These are phyloP conservation scores for Calliopsis andreniformis DNA, from an alignment of 1,140 invertebrate species.

Conservation along the genomic window DNA sequence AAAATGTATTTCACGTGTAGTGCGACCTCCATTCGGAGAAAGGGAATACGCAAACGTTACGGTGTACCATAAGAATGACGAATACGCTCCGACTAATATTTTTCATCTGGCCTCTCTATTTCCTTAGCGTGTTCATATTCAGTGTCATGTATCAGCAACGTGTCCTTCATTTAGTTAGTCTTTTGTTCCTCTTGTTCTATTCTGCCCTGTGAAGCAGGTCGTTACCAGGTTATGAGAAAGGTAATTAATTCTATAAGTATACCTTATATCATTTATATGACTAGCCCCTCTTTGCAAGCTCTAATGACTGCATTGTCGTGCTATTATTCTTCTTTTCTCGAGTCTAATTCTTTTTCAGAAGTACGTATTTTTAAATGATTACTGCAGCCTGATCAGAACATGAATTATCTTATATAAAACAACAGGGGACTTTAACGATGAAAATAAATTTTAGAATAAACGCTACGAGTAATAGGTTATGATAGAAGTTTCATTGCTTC, in stretches of 20 bases:
- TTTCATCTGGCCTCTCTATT: not conserved
- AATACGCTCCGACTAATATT: not conserved
- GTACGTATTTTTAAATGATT: not conserved
- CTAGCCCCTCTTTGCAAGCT: too few species aligned
- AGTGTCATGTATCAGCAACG: not conserved
- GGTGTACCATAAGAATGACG: not conserved
- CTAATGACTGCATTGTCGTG: too few species aligned
- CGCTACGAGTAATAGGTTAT: not conserved
- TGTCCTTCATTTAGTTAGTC: not conserved
- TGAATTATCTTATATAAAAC: not conserved
- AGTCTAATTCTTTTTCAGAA: too few species aligned
- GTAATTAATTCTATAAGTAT: too few species aligned
- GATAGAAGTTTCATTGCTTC: not conserved
- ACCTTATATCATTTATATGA: too few species aligned
- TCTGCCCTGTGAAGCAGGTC: not conserved
- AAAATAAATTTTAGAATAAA: not conserved
- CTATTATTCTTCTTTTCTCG: too few species aligned
- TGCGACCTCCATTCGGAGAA: not conserved
- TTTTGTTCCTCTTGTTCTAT: not conserved
- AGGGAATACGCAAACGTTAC: not conserved
- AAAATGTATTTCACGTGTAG: not conserved
- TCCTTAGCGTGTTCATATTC: not conserved
- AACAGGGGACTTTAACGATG: not conserved
- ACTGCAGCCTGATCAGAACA: not conserved
- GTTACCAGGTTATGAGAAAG: too few species aligned